Percentiles rank a stretch among this genome's conserved stretches.
Evolutionary conservation across 2,888 invertebrate species (phyloP).

Genomic region (Napeogenes sylphis): DNA sequence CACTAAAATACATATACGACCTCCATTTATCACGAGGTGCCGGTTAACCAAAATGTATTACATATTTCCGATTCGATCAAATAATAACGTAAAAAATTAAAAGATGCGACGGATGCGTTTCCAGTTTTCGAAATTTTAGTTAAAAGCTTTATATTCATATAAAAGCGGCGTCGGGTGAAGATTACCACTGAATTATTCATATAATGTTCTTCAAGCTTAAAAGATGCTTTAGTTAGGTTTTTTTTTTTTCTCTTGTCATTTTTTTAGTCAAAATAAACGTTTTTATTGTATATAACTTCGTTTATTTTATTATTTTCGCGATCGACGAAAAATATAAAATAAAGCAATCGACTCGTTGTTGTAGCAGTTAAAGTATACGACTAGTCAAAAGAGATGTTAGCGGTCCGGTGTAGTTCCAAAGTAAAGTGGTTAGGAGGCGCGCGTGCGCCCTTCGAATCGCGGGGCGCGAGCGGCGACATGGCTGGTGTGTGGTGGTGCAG

Average conservation of each 20-base stretch:
- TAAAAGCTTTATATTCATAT: slow-evolving; percentile 16
- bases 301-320: background rate
- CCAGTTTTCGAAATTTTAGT: slow-evolving; percentile 33
- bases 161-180: slow-evolving; percentile 72
- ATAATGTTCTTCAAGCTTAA: background rate
- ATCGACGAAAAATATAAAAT: background rate
- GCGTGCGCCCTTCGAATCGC: slow-evolving; percentile 27
- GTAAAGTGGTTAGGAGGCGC: slow-evolving; percentile 27
- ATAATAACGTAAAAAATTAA: slow-evolving; percentile 8
- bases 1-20: slow-evolving; percentile 43
- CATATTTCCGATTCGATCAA: slow-evolving; percentile 4
- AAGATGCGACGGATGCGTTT: slow-evolving; percentile 73
- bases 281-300: background rate
- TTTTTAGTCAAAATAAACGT: background rate
- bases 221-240: background rate
- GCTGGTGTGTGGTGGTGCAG: slow-evolving; percentile 81
- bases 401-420: slow-evolving; percentile 26
- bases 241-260: background rate
- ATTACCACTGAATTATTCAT: slow-evolving; percentile 16
- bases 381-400: slow-evolving; percentile 3
- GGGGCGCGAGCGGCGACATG: slow-evolving; percentile 51
- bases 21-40: slow-evolving; percentile 58
- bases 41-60: slow-evolving; percentile 21
- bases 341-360: background rate
- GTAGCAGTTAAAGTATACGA: background rate